Base-by-base conservation (phyloP, 2,888 invertebrate species). In the Pheosia gnoma region DNA sequence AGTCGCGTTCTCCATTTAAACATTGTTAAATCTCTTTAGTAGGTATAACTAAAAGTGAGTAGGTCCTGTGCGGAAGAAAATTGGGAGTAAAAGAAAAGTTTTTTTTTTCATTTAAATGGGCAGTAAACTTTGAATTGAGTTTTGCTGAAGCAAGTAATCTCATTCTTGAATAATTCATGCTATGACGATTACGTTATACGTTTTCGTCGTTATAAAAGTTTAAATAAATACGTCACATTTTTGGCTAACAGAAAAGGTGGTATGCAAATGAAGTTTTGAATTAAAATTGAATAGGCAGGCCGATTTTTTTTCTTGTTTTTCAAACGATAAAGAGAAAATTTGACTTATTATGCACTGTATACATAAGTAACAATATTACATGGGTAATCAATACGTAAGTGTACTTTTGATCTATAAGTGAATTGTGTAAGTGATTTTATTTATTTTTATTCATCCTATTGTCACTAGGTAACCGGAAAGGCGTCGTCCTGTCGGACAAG, bases 91-190 rank as follows among this genome's bases (percentile, higher is more conserved):
- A 13, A 39, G 77, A 80, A 79, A 78, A 77, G 73, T 72, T 81
- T 79, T 25, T 25, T 25, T 25, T 88, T 88, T 87, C 84, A 88
- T 89, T 85, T 85, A 85, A 83, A 86, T 84, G 81, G 80, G 71
- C 81, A 80, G 78, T 78, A 81, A 85, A 86, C 81, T 86, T 86
- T 78, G 82, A 82, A 84, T 86, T 81, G 86, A 86, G 81, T 86
- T 85, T 83, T 79, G 81, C 82, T 83, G 80, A 83, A 84, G 80
- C 82, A 74, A 80, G 82, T 81, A 82, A 85, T 85, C 81, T 78
- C 79, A 81, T 83, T 84, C 77, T 68, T 84, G 82, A 80, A 82
- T 81, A 71, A 81, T 81, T 81, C 78, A 81, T 81, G 67, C 67
- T 68, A 73, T 74, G 76, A 71, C 67, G 71, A 75, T 78, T 77